A percentile compares a stretch with the other conserved stretches of the same genome.
Conservation (phyloP, 1,140 invertebrate species). For the Euura lappo region DNA sequence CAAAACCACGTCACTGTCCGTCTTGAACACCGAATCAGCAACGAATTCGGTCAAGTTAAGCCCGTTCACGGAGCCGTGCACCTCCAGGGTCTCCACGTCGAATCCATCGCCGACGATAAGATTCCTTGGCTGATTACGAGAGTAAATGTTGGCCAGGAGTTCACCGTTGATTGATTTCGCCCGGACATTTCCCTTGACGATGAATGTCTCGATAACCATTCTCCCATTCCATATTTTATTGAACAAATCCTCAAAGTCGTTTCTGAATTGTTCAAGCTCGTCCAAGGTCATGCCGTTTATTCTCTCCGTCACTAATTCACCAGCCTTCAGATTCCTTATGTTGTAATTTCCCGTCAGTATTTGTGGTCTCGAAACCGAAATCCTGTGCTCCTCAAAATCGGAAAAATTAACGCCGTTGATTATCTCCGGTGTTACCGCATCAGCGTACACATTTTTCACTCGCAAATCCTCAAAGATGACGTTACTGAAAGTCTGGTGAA, state of each 20-base stretch:
- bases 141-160: constrained; percentile 23
- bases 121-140: constrained; percentile 26
- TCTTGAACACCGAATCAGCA: constrained; percentile 36
- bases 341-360: constrained; percentile 33
- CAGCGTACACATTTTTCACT: constrained; percentile 26
- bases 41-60: constrained; percentile 36
- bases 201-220: constrained; percentile 27
- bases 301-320: constrained; percentile 23
- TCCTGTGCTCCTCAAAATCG: constrained; percentile 26
- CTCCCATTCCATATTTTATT: constrained; percentile 11
- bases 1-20: constrained; percentile 30
- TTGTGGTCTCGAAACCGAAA: constrained; percentile 30
- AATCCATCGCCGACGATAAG: constrained; percentile 29
- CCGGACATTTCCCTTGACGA: constrained; percentile 33
- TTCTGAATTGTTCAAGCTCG: constrained; percentile 25
- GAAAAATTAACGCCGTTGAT: constrained; percentile 36
- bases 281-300: constrained; percentile 34
- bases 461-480: constrained; percentile 33
- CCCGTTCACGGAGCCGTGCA: constrained; percentile 37
- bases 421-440: constrained; percentile 25
- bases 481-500: constrained; percentile 26
- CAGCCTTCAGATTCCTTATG: constrained; percentile 30
- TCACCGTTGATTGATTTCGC: constrained; percentile 30
- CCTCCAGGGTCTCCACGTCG: constrained; percentile 34
- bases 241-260: constrained; percentile 7